Percentiles rank a stretch among this genome's conserved stretches.
Evolutionary conservation across 2,888 invertebrate species (phyloP).

Genomic region (Hoplodrina blanda): DNA sequence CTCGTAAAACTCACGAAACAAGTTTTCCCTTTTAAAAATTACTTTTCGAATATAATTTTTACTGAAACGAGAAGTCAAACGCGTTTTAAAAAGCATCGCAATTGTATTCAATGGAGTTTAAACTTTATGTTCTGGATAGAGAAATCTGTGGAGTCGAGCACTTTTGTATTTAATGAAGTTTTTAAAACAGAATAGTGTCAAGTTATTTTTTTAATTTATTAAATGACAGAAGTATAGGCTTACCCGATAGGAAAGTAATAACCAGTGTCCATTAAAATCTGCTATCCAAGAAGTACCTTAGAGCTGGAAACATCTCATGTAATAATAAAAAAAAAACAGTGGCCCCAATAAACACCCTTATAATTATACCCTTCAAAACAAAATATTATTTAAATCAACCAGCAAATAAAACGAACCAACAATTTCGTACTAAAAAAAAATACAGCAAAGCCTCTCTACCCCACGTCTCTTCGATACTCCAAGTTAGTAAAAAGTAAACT

Average conservation of each 20-base stretch:
- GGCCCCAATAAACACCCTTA: too few species aligned
- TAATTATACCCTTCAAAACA: too few species aligned
- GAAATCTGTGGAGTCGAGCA: conserved; percentile 25
- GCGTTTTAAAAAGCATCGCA: conserved; percentile 66
- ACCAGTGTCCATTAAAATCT: too few species aligned
- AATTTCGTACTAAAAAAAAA: background rate
- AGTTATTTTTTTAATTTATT: background rate
- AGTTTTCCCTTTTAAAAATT: conserved; percentile 47
- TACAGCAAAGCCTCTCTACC: conserved; percentile 29
- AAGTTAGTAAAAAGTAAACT: conserved; percentile 64
- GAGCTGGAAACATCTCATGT: too few species aligned
- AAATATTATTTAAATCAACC: background rate
- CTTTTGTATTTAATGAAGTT: background rate
- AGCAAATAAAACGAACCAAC: background rate
- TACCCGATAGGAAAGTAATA: too few species aligned
- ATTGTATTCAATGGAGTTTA: conserved; percentile 67
- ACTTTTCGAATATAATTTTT: conserved; percentile 62
- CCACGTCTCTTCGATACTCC: conserved; percentile 26
- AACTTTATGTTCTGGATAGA: conserved; percentile 57
- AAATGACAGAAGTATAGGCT: too few species aligned
- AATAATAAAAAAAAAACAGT: too few species aligned
- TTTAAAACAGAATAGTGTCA: background rate
- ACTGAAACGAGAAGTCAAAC: conserved; percentile 65
- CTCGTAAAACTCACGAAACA: conserved; percentile 32
- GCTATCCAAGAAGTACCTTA: too few species aligned